Conservation (phyloP, 2,888 invertebrate species). For the Cerceris rybyensis region DNA sequence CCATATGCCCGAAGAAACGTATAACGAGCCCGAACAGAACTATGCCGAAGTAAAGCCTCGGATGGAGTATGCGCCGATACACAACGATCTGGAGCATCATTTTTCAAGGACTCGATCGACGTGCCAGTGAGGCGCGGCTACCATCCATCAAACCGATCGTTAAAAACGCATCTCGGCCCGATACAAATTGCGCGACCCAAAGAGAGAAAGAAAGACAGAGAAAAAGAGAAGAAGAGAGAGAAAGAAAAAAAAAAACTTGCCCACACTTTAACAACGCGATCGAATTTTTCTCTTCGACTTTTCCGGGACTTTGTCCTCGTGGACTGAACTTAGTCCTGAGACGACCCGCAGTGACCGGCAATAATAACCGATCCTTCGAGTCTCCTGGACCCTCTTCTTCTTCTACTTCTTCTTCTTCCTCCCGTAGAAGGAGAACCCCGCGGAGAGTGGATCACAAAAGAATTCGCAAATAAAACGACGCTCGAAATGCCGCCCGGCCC, state of each 20-base stretch:
- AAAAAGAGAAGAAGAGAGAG: no score
- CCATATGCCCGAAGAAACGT: constrained; percentile 45
- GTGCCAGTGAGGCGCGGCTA: constrained; percentile 64
- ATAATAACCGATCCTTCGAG: constrained; percentile 3
- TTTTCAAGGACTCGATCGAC: constrained; percentile 77
- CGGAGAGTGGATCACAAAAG: constrained; percentile 36
- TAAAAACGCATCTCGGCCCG: constrained; percentile 76
- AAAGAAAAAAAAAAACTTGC: no score
- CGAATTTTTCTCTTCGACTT: constrained; percentile 34
- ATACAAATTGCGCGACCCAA: constrained; percentile 66
- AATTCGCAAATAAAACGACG: constrained; percentile 13
- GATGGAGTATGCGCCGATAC: constrained; percentile 37
- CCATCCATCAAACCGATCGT: constrained; percentile 78
- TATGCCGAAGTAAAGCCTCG: neutral
- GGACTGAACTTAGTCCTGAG: neutral
- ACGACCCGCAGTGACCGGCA: constrained; percentile 38
- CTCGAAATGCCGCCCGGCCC: neutral
- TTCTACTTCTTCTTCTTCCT: constrained; percentile 15
- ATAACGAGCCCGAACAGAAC: constrained; percentile 4
- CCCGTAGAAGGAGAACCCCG: neutral
- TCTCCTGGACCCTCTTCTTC: constrained; percentile 39
- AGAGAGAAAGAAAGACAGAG: no score
- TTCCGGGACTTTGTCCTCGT: constrained; percentile 41
- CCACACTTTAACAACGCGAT: no score
- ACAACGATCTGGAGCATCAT: constrained; percentile 71